Base-by-base conservation (phyloP, 2,113 vertebrate species). In the Benitochromis conjunctus region DNA sequence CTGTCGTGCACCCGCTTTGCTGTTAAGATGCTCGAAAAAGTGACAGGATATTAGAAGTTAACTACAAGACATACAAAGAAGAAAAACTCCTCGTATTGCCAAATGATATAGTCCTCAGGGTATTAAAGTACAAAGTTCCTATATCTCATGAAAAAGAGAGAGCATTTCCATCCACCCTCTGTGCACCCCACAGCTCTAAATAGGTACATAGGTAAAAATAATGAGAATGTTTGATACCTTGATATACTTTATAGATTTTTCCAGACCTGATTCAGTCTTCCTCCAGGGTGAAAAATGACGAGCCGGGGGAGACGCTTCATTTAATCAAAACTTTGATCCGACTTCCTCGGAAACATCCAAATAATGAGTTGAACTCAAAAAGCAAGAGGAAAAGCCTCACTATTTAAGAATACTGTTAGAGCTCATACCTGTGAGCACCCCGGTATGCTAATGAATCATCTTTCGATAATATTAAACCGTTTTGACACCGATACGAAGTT, bases 261-360 rank as follows among this genome's bases (percentile, higher is more conserved):
- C 71, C 46, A 76, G 71, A 51, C 46, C 71, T 53, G 46, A 76
- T 76, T 76, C 46, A 34, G 46, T 76, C 46, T 76, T 53, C 10
- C 53, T 58, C 3, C 29, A 76, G 31, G 54, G 58, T 29, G 19
- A 64, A 18, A 80, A 29, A 60, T 31, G 43, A 21, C 2, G 3
- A 81, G 79, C 19, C 8, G 6, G 5, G 58, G 74, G 36, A 62
- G 64, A 83, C 5, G 3, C 38, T 58, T 16, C 2, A 5, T 82
- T 84, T 51, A 89, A 55, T 87, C 38, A 7, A 57, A 86, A 80
- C 91, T 91, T 92, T 89, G 91, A 93, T 93, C 88, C 87, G 57
- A 81, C 74, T 84, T 88, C 54, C 34, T 38, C 21, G 2, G 83
- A 82, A 90, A 87, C 38, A 92, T 90, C 87, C 16, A 81, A 90